Base-by-base conservation (phyloP, 64 coral and sea anemone genomes). In the Hydrozoanthus tunicans region DNA sequence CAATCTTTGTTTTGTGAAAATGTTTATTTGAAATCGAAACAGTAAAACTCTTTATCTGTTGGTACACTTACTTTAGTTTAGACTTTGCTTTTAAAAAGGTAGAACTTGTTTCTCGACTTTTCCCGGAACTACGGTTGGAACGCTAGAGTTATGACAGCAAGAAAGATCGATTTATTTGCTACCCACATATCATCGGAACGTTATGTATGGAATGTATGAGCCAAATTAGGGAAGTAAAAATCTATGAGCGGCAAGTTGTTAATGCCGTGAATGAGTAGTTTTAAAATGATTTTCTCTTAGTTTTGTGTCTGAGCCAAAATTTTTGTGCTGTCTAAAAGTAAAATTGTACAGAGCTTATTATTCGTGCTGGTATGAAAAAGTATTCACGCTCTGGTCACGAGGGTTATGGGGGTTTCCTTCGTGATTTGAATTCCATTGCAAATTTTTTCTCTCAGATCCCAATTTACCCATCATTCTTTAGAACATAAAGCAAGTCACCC, bases 401-500 rank as follows among this genome's bases (percentile, higher is more conserved):
- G 84, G 84, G n/a, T 27, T 20, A 74, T 59, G 84, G 84, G 84
- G 84, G 73, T 75, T 74, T 88, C 84, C 84, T 88, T 88, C 84
- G 56, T 88, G 69, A 56, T 88, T 88, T 73, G 84, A 88, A 88
- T 88, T 75, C 84, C 84, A 75, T 88, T 88, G 84, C 69, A 88
- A 88, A 88, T 88, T 74, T 88, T 43, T 88, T 88, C 66, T 56
- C 53, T 24, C 57, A 86, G 56, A 59, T 24, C 12, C 24, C 68
- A 58, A 74, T 57, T 86, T 88, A 88, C 84, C 84, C 84, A 88
- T 70, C 84, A 88, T 88, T 88, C 84, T 73, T 76, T 51, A 10
- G 68, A 56, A 88, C 68, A 32, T 73, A 74, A 74, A 88, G 56
- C 56, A 74, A 73, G 6, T 14, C 55, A 59, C 74, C 74, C 67